Conservation (phyloP, 2,888 invertebrate genomes). For the Dasypogon diadema region DNA sequence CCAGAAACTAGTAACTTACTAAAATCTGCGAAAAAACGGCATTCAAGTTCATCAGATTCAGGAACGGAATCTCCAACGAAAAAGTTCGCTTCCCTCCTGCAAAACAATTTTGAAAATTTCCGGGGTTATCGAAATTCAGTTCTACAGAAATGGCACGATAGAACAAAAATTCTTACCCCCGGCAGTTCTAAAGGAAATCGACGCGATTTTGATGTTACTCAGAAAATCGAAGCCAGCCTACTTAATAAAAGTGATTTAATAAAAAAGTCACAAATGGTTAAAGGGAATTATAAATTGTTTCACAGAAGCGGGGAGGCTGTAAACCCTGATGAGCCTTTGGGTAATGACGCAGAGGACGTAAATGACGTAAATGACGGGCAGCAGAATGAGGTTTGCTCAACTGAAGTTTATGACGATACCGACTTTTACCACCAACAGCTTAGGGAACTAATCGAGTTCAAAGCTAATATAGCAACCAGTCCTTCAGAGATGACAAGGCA, state of each 20-base stretch:
- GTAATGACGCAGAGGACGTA: constrained; percentile 60
- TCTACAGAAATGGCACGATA: constrained; percentile 95
- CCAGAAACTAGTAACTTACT: constrained; percentile 75
- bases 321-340: constrained; percentile 60
- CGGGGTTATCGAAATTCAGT: constrained; percentile 80
- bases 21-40: constrained; percentile 57
- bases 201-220: constrained; percentile 70
- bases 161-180: constrained; percentile 80
- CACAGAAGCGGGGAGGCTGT: constrained; percentile 62
- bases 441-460: constrained; percentile 91
- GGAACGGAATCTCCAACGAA: constrained; percentile 57
- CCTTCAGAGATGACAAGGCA: constrained; percentile 88
- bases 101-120: constrained; percentile 73
- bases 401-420: constrained; percentile 94
- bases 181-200: constrained; percentile 71
- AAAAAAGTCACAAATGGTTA: constrained; percentile 82
- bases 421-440: constrained; percentile 97
- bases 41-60: constrained; percentile 55
- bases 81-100: constrained; percentile 70
- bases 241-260: constrained; percentile 82
- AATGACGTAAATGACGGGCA: constrained; percentile 66
- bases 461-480: constrained; percentile 85
- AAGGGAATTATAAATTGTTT: constrained; percentile 79
- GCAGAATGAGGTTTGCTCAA: constrained; percentile 72
- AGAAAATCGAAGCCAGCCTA: constrained; percentile 88